Percentiles rank a stretch among this genome's conserved stretches.
Conservation (phyloP, 1,140 invertebrate species). For the Sitophilus oryzae region DNA sequence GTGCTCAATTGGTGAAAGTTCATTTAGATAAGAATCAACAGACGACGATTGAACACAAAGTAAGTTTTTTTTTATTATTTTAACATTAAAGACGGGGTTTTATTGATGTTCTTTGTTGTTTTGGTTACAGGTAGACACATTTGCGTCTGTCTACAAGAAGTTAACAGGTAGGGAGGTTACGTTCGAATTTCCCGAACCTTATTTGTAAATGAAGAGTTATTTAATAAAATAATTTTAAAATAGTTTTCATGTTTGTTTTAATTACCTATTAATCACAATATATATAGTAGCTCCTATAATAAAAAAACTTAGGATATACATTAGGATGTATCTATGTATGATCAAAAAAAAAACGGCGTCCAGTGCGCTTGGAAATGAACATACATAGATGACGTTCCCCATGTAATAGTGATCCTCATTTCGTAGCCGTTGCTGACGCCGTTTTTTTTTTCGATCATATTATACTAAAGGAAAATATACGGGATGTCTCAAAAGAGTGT, state of each 20-base stretch:
- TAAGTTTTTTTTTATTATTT: conserved; percentile 44
- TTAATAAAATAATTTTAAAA: conserved; percentile 9
- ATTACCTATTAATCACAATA: no score
- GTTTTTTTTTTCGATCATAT: no score
- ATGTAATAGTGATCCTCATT: no score
- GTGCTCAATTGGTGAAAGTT: conserved; percentile 94
- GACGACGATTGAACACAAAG: conserved; percentile 99
- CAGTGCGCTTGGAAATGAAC: no score
- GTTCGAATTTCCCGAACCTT: conserved; percentile 98
- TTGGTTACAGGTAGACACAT: conserved; percentile 86
- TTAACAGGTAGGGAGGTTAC: conserved; percentile 97
- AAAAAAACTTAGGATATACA: no score
- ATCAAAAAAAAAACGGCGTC: no score
- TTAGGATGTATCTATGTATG: no score
- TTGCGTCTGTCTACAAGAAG: conserved; percentile 97
- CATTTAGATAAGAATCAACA: conserved; percentile 98
- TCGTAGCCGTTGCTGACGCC: no score
- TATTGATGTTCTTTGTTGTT: conserved; percentile 23
- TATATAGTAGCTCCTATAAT: no score
- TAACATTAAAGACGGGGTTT: neutral
- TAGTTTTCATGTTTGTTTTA: neutral
- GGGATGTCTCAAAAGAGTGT: no score
- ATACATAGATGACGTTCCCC: no score
- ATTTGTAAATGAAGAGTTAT: conserved; percentile 62
- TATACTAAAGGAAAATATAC: no score